A percentile compares a stretch with the other conserved stretches of the same genome.
phyloP scores from a whole-genome alignment of 2,797 vertebrate species.

The Arrhamphus sclerolepis region DNA sequence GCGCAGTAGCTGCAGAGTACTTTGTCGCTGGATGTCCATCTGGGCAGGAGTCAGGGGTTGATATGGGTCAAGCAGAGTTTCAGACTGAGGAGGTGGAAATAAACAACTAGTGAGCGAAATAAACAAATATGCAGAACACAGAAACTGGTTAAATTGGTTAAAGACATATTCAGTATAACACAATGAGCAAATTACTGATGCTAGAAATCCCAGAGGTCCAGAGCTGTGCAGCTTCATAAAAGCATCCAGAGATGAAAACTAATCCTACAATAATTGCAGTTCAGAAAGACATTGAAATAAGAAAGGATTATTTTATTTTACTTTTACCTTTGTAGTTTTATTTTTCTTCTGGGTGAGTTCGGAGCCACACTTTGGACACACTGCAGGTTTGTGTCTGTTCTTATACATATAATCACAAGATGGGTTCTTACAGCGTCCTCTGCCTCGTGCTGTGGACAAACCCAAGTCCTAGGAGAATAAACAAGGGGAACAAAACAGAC shows the following conservation, averaged over 20 bases:
- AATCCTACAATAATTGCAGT: not conserved
- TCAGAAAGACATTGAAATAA: not conserved
- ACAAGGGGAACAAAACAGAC: not conserved
- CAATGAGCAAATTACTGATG: no score
- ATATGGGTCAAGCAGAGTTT: constrained; percentile 78
- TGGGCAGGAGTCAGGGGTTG: constrained; percentile 84
- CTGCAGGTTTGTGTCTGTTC: constrained; percentile 93
- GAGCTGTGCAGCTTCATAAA: no score
- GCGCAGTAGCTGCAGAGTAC: constrained; percentile 90
- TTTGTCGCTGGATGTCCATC: constrained; percentile 90
- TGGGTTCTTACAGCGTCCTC: constrained; percentile 94
- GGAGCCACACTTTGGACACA: constrained; percentile 93
- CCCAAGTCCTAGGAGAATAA: constrained; percentile 87
- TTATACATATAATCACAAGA: constrained; percentile 94
- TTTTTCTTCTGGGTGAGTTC: constrained; percentile 85
- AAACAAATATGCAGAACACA: no score
- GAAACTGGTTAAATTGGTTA: no score
- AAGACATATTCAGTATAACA: no score
- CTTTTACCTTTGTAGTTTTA: constrained; percentile 66
- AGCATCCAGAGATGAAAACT: constrained; percentile 2
- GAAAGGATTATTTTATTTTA: no score
- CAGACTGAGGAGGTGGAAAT: constrained; percentile 41
- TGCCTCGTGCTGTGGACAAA: constrained; percentile 92
- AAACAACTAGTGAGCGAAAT: not conserved
- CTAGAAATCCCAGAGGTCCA: no score